Conservation (phyloP, 1,140 invertebrate species). For the Pseudomyrmex sp. region DNA sequence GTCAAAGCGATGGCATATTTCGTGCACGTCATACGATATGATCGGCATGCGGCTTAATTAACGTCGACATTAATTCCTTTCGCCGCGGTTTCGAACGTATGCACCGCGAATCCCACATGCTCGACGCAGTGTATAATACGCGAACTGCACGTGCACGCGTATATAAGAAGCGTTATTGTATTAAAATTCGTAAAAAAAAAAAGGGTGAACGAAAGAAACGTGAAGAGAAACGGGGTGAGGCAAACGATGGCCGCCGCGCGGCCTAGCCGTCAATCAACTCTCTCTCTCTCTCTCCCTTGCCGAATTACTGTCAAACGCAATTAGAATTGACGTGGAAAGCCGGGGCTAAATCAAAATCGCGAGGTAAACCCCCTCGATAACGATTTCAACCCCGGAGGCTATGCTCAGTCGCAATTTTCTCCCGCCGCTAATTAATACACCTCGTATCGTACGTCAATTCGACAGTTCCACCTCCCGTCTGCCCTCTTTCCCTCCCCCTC, state of each 20-base stretch:
- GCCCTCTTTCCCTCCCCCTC: not conserved
- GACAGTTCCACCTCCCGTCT: slow-evolving; percentile 24
- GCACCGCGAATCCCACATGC: not conserved
- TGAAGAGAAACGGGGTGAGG: slow-evolving; percentile 28
- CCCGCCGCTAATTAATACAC: slow-evolving; percentile 78
- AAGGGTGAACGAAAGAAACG: not conserved
- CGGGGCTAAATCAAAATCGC: slow-evolving; percentile 69
- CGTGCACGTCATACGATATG: slow-evolving; percentile 29
- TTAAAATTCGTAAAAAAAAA: slow-evolving; percentile 41
- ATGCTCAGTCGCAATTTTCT: slow-evolving; percentile 73
- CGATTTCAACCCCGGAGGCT: slow-evolving; percentile 71
- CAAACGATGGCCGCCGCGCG: slow-evolving; percentile 36
- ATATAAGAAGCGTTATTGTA: slow-evolving; percentile 12
- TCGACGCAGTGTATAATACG: not conserved
- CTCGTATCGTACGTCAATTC: slow-evolving; percentile 67
- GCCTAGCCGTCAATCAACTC: slow-evolving; percentile 66
- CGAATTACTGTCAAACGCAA: slow-evolving; percentile 75
- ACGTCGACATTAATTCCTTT: slow-evolving; percentile 54
- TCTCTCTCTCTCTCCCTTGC: slow-evolving; percentile 57
- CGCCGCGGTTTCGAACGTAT: slow-evolving; percentile 30
- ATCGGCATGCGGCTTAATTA: slow-evolving; percentile 51
- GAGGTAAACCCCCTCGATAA: slow-evolving; percentile 71
- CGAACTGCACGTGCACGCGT: not conserved
- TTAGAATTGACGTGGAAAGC: slow-evolving; percentile 73
- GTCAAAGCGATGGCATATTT: slow-evolving; percentile 27